Evolutionary conservation across 2,888 invertebrate species (phyloP), one percentile per base, ranked within the genome.

Genomic region (Athripsodes cinereus): DNA sequence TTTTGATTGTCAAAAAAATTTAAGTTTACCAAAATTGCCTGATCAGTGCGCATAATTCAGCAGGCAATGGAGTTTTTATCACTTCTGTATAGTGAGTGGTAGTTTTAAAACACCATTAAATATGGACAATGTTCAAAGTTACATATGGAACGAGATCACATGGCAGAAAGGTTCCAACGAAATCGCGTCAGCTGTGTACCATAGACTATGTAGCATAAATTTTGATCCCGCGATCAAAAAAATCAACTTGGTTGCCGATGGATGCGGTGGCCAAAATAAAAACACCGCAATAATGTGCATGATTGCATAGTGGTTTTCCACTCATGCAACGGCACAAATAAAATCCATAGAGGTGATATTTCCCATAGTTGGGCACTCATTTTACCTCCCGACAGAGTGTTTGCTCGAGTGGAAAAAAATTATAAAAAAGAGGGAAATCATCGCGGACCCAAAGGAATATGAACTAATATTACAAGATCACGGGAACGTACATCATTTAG

Each of bases 1-100:
- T 5, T 68, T 66, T 62, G 68, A 68, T 55, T 69, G 67, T 52
- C 66, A 67, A 56, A 68, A 69, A 64, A 69, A 68, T 55, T 61
- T 63, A 34, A 31, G 58, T 3, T 40, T 67, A 2, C 67, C 68
- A 1, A 66, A 66, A 60, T 22, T 68, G 21, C 65, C 66, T 1
- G 66, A 67, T 53, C 66, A 68, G 58, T 52, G 63, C 11, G 60
- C 64, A n/a, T 68, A 68, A 20, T 69, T 65, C 53, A 58, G 60
- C 19, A 47, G 67, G 5, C 67, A 67, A 54, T 44, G 66, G 22
- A 66, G 65, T 59, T 13, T 65, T 11, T 66, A 65, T 56, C 64
- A 66, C 51, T 66, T 67, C 35, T 64, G 65, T 13, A 56, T 68
- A 18, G 63, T 66, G 48, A 31, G 53, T 22, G 65, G 68, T 2